phyloP scores from a whole-genome alignment of 1,140 invertebrate genomes.

The Phymorhynchus buccinoides region DNA sequence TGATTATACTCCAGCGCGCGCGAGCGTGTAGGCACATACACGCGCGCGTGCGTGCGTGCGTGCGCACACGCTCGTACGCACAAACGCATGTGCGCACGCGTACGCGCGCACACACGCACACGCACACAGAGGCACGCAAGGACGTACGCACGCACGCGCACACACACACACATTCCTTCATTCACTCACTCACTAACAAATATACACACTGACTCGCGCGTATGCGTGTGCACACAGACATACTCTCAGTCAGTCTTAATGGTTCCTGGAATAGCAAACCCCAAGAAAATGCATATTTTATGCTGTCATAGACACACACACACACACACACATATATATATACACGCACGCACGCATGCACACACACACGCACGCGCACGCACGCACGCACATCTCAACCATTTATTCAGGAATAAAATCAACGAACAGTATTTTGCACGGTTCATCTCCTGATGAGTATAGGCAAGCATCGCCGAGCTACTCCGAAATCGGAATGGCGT shows the following conservation, averaged over 20 bases:
- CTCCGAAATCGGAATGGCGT: too few species aligned
- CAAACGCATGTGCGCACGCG: background rate
- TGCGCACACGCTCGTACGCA: constrained; percentile 24
- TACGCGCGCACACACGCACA: background rate
- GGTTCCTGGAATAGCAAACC: too few species aligned
- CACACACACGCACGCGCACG: too few species aligned
- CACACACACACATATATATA: constrained; percentile 8
- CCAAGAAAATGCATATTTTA: background rate
- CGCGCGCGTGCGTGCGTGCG: background rate
- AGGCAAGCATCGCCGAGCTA: too few species aligned
- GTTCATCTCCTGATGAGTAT: too few species aligned
- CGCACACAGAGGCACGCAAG: constrained; percentile 1
- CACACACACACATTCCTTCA: constrained; percentile 2
- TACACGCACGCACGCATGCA: background rate
- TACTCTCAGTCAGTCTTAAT: background rate
- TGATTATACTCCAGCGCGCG: background rate
- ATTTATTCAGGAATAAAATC: too few species aligned
- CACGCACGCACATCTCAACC: too few species aligned
- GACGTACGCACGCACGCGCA: constrained; percentile 3
- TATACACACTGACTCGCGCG: background rate
- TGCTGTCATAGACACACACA: background rate
- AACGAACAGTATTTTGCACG: too few species aligned
- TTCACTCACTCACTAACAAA: background rate
- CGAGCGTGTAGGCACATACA: background rate
- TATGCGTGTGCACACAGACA: background rate